Conservation (phyloP, 2,113 vertebrate species). For the Scalopus aquaticus region DNA sequence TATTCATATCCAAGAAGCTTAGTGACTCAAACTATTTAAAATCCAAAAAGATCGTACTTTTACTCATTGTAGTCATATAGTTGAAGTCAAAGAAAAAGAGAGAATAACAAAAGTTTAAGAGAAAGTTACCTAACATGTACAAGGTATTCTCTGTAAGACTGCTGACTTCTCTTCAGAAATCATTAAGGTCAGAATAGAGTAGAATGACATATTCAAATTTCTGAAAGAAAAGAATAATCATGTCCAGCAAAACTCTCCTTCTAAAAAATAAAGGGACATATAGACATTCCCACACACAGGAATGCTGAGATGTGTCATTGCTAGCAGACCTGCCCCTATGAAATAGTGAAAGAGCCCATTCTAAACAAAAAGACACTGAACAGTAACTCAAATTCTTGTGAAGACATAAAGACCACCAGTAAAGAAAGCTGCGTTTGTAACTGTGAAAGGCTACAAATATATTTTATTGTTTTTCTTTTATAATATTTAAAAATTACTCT, state of each 20-base stretch:
- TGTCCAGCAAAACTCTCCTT: neutral
- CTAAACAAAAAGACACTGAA: neutral
- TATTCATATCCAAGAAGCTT: neutral
- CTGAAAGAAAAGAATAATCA: neutral
- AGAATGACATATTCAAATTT: neutral
- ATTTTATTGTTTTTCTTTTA: neutral
- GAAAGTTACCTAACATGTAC: neutral
- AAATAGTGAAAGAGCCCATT: neutral
- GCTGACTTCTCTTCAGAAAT: neutral
- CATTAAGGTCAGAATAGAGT: neutral
- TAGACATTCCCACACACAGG: neutral
- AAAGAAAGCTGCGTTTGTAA: neutral
- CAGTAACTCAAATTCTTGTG: neutral
- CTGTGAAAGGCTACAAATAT: neutral
- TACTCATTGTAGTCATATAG: neutral
- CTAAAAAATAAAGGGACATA: neutral
- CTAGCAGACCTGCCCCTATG: neutral
- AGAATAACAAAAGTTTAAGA: neutral
- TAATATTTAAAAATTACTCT: neutral
- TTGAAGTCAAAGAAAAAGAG: neutral
- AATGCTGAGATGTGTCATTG: neutral
- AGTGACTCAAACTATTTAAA: neutral
- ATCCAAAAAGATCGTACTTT: neutral
- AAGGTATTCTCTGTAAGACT: neutral
- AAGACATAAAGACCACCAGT: neutral